A percentile compares a stretch with the other conserved stretches of the same genome.
Evolutionary conservation across 2,113 vertebrate species (phyloP).

Genomic region (Miniopterus natalensis): DNA sequence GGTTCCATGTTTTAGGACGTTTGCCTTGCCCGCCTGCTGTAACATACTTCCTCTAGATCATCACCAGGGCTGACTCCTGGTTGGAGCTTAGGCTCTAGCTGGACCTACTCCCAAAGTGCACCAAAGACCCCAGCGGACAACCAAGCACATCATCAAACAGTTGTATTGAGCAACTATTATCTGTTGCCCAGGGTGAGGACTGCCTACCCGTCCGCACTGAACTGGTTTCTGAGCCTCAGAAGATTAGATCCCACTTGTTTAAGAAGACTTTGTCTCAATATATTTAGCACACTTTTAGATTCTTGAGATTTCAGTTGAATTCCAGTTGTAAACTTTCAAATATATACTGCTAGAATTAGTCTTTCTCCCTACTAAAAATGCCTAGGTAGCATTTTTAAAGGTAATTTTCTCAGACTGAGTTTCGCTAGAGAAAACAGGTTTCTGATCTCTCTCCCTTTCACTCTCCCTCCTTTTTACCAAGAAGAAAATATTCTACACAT

Average conservation of each 20-base stretch:
- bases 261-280: neutral
- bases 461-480: neutral
- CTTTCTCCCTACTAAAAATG: neutral
- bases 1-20: neutral
- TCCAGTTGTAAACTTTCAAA: neutral
- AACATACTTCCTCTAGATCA: neutral
- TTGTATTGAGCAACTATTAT: neutral
- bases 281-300: neutral
- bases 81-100: neutral
- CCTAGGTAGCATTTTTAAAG: neutral
- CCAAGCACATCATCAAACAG: neutral
- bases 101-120: neutral
- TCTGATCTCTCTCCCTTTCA: neutral
- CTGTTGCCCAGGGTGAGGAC: neutral
- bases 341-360: neutral
- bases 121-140: neutral
- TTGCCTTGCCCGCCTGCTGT: neutral
- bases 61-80: neutral
- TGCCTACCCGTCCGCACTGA: neutral
- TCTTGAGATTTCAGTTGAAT: conserved; percentile 5
- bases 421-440: neutral
- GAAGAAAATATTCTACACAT: neutral
- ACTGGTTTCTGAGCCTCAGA: neutral
- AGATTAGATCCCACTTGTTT: neutral
- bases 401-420: neutral